A percentile compares a stretch with the other conserved stretches of the same genome.
These are phyloP conservation scores for Platyura marginata DNA, from an alignment of 1,140 invertebrate species.

Conservation along the genomic window DNA sequence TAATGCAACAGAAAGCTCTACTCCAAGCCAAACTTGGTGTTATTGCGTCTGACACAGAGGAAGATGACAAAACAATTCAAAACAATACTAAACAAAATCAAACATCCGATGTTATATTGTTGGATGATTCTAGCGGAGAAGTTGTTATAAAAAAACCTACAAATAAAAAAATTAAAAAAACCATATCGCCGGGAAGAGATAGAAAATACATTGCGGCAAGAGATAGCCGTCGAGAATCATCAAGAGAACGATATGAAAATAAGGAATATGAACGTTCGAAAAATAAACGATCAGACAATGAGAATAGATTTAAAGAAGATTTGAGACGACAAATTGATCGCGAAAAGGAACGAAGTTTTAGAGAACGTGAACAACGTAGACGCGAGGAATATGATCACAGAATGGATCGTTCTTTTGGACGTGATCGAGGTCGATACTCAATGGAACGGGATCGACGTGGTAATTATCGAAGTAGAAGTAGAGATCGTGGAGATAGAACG, in stretches of 20 bases:
- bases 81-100: neutral
- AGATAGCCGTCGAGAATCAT: neutral
- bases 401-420: slow-evolving; percentile 14
- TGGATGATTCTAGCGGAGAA: slow-evolving; percentile 26
- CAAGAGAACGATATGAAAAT: slow-evolving; percentile 1
- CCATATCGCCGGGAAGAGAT: neutral
- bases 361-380: slow-evolving; percentile 3
- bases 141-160: neutral
- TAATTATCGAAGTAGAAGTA: neutral
- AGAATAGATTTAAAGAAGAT: slow-evolving; percentile 22
- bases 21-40: slow-evolving; percentile 40
- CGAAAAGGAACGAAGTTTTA: slow-evolving; percentile 12
- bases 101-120: slow-evolving; percentile 23
- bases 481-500: slow-evolving; percentile 7
- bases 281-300: slow-evolving; percentile 15
- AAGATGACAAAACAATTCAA: slow-evolving; percentile 7
- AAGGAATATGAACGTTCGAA: neutral
- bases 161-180: neutral
- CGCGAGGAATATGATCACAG: slow-evolving; percentile 14
- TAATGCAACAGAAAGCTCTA: slow-evolving; percentile 72
- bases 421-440: slow-evolving; percentile 11
- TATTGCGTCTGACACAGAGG: slow-evolving; percentile 31
- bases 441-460: neutral
- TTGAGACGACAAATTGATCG: slow-evolving; percentile 20
- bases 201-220: slow-evolving; percentile 10